Percentiles rank a stretch among this genome's conserved stretches.
Evolutionary conservation across 2,888 invertebrate genomes (phyloP).

Genomic region (Cenopis cana): DNA sequence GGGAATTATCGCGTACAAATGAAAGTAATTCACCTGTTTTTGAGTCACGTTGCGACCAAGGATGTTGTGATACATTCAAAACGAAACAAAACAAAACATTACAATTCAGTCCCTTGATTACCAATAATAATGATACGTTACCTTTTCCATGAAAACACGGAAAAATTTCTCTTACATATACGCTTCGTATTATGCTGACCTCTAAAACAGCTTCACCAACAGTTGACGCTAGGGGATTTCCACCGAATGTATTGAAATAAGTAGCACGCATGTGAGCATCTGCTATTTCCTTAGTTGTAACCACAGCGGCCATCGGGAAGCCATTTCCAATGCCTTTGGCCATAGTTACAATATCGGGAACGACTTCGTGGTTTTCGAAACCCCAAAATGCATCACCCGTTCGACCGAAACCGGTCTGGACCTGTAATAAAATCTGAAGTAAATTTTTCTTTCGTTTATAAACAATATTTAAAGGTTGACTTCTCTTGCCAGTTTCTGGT

Average conservation of each 20-base stretch:
- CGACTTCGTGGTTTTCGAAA: conserved; percentile 93
- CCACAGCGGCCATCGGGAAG: conserved; percentile 97
- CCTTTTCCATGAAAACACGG: too few relatives aligned
- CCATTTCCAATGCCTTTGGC: conserved; percentile 98
- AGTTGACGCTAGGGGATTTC: conserved; percentile 95
- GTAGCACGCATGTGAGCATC: conserved; percentile 89
- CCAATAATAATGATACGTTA: too few relatives aligned
- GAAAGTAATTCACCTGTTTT: too few relatives aligned
- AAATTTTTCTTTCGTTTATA: too few relatives aligned
- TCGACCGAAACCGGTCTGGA: conserved; percentile 98
- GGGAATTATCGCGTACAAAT: too few relatives aligned
- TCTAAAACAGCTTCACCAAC: conserved; percentile 97
- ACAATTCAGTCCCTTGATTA: too few relatives aligned
- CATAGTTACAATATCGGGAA: conserved; percentile 98
- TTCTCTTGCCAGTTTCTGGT: too few relatives aligned
- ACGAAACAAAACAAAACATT: too few relatives aligned
- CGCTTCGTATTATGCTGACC: conserved; percentile 83
- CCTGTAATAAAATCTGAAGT: conserved; percentile 74
- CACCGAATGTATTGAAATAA: conserved; percentile 98
- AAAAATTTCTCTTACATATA: too few relatives aligned
- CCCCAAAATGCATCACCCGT: conserved; percentile 98
- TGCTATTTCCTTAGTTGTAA: conserved; percentile 95
- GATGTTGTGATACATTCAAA: too few relatives aligned
- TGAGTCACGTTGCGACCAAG: too few relatives aligned
- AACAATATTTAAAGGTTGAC: too few relatives aligned